Evolutionary conservation across 2,888 invertebrate species (phyloP).

Genomic region (Cheilosia vulpina): DNA sequence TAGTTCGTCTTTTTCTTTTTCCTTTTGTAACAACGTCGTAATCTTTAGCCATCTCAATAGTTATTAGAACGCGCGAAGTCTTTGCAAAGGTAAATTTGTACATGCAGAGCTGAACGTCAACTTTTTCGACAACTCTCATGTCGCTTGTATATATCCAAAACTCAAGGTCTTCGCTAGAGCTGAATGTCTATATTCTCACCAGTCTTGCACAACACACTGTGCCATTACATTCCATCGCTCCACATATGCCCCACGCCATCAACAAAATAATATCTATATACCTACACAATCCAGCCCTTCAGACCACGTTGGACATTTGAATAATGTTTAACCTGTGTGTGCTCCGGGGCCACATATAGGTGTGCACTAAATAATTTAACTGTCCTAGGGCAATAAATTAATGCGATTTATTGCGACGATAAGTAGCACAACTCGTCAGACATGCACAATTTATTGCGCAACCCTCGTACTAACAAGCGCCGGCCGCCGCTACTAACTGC

Average conservation of each 20-base stretch:
- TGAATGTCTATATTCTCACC: too few relatives aligned
- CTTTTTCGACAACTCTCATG: too few relatives aligned
- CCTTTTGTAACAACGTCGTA: too few relatives aligned
- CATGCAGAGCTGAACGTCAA: too few relatives aligned
- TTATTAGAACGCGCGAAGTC: too few relatives aligned
- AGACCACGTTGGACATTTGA: conserved; percentile 65
- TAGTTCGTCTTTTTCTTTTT: too few relatives aligned
- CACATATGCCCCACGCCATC: conserved; percentile 32
- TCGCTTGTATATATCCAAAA: too few relatives aligned
- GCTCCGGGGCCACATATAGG: conserved; percentile 72
- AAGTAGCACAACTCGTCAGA: conserved; percentile 76
- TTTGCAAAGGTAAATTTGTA: too few relatives aligned
- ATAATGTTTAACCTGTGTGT: conserved; percentile 75
- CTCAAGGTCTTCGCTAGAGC: too few relatives aligned
- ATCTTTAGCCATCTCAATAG: too few relatives aligned
- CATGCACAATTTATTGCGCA: conserved; percentile 72
- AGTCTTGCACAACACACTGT: conserved; percentile 41
- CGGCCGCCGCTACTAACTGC: neutral
- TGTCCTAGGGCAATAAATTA: conserved; percentile 75
- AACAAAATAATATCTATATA: conserved; percentile 45
- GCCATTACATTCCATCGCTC: conserved; percentile 19
- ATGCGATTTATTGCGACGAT: conserved; percentile 75
- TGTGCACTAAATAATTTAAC: conserved; percentile 76
- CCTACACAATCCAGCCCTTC: conserved; percentile 41
- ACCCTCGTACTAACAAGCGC: conserved; percentile 52